Base-by-base conservation (phyloP, 1,140 invertebrate species). In the Drosophila paulistorum region DNA sequence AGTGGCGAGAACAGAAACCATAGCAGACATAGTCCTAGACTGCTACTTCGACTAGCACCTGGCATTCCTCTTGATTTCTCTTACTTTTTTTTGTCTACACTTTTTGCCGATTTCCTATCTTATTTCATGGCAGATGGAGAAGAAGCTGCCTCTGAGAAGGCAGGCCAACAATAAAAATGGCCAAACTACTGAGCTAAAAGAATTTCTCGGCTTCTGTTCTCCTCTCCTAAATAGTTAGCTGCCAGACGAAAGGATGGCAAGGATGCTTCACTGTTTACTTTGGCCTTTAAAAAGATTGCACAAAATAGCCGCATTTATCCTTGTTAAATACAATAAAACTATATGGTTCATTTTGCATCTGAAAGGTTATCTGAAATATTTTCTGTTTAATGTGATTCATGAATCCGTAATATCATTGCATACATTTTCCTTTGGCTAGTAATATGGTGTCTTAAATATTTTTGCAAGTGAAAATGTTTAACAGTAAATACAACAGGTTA, bases 31-130 rank as follows among this genome's bases (percentile, higher is more conserved):
- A 51, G 42, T 48, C 26, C 41, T 45, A 48, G 41, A 48, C 71
- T 60, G 30, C 55, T 35, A 37, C 55, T 35, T 60, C 71, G 11
- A 30, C 67, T 67, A 63, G 33, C 61, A 70, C 54, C 72, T 69
- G 72, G 58, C 73, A 76, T 69, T 55, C 45, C 45, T 51, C 45
- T 73, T 76, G 33, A 35, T 37, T 14, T 39, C 35, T 39, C 11
- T 39, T n/a, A n/a, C n/a, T 3, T 14, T 59, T 59, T 37, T 11
- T 35, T 58, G 30, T 58, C 57, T 33, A 23, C 57, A 39, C 33
- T 76, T 68, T 76, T 69, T 37, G 59, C 42, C 23, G 60, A 60
- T 71, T 58, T 59, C 58, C 70, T 74, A 74, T 73, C 71, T 74
- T 74, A 74, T 74, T 74, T 76, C 60, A 69, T 51, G 74, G 65